A percentile compares a stretch with the other conserved stretches of the same genome.
These are phyloP conservation scores for Stegodyphus dumicola DNA, from an alignment of 1,140 invertebrate genomes.

Conservation along the genomic window DNA sequence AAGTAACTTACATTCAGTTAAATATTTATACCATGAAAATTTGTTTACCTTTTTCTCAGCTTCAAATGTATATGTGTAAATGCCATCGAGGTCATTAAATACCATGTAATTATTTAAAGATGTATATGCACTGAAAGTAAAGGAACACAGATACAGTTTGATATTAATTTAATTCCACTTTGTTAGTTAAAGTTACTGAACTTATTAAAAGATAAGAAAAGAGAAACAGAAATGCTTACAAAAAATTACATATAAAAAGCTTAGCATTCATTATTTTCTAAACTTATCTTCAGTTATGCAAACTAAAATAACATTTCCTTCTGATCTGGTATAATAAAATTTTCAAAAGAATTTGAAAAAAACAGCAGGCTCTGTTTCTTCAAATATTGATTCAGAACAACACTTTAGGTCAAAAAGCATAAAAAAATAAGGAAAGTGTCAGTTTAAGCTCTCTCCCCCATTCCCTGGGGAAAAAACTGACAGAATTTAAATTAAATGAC, in stretches of 20 bases:
- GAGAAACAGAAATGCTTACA: neutral
- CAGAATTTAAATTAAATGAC: too few relatives aligned
- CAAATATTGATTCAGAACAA: too few relatives aligned
- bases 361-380: too few relatives aligned
- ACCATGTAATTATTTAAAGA: slow-evolving; percentile 97
- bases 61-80: slow-evolving; percentile 96
- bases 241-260: neutral
- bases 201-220: neutral
- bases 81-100: slow-evolving; percentile 95
- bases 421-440: too few relatives aligned
- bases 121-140: slow-evolving; percentile 78
- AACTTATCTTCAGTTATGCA: neutral
- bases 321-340: too few relatives aligned
- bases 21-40: neutral
- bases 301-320: neutral
- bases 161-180: neutral
- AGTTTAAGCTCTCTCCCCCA: too few relatives aligned
- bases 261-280: neutral
- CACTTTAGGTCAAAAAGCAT: too few relatives aligned
- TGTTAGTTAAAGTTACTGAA: neutral
- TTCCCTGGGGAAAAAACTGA: too few relatives aligned
- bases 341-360: too few relatives aligned
- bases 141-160: slow-evolving; percentile 4
- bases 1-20: too few relatives aligned
- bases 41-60: slow-evolving; percentile 79